A percentile compares a stretch with the other conserved stretches of the same genome.
These are phyloP conservation scores for Physella acuta DNA, from an alignment of 1,140 invertebrate species.

Conservation along the genomic window DNA sequence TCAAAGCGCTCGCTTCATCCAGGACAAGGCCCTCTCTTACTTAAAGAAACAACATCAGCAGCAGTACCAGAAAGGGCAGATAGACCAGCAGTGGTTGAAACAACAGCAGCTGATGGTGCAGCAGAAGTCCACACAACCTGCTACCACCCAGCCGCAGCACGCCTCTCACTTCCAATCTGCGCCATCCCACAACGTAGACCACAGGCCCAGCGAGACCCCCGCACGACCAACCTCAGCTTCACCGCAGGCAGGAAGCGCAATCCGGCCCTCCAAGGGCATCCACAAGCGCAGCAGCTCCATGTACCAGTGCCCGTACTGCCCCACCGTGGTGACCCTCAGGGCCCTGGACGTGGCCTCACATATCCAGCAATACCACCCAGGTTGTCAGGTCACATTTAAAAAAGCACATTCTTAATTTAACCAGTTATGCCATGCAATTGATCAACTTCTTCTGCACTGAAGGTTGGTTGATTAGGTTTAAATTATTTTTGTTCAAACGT, in stretches of 20 bases:
- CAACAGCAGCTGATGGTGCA: background rate
- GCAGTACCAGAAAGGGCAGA: background rate
- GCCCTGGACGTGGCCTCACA: constrained; percentile 37
- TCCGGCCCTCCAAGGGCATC: constrained; percentile 9
- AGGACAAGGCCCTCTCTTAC: background rate
- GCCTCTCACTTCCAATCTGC: background rate
- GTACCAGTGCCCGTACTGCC: constrained; percentile 42
- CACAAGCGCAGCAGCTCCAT: constrained; percentile 23
- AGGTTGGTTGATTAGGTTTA: no score
- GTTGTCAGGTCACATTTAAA: constrained; percentile 27
- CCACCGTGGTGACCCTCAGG: constrained; percentile 28
- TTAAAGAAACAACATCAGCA: background rate
- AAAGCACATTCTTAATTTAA: no score
- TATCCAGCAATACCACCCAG: constrained; percentile 37
- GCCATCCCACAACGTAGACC: background rate
- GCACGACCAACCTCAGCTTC: background rate
- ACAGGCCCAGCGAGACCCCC: no score
- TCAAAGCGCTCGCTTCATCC: background rate
- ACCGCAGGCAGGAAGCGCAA: background rate
- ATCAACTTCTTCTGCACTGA: no score
- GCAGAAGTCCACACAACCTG: background rate
- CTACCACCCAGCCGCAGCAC: background rate
- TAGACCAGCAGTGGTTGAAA: background rate
- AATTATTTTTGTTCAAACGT: no score
- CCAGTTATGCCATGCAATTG: no score